Evolutionary conservation across 2,113 vertebrate species (phyloP), one percentile per base, ranked within the genome.

Genomic region (Platycercus adscitus): DNA sequence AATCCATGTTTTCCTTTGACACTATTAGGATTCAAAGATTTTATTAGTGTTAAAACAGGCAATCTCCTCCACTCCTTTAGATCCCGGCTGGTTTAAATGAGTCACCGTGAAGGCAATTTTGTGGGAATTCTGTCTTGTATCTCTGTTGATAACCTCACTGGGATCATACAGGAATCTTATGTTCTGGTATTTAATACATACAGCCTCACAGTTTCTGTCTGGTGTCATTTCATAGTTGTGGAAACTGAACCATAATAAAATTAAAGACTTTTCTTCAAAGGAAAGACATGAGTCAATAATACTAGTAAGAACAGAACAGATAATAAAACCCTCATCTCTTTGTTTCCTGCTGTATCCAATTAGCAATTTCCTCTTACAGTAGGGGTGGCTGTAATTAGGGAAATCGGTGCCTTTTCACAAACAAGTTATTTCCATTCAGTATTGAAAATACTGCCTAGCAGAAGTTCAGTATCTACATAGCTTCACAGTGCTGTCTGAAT

Each of bases 281-380:
- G 17, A 35, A 64, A 82, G 0, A 17, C 86, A 77, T 0, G 50
- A 64, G 73, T 95, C 86, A 94, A 91, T 70, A 76, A 49, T 46
- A 37, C 23, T 29, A 63, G 7, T 46, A 90, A n/a, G 31, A 86
- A 63, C 4, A 33, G 37, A 94, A 28, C 25, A 80, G 28, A 88
- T 33, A 83, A 70, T 73, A 86, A 94, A 88, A 31, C 4, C 39
- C 26, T 80, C 56, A 5, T 43, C 20, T 90, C 26, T 87, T 91
- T 94, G 79, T 93, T 82, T 92, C 88, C 92, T 93, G 90, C 55
- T 81, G 60, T 61, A 93, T 35, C 18, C 43, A 78, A 86, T 96
- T 90, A 93, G 44, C 29, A 60, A 91, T 95, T 91, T 92, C 84
- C 77, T 92, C 56, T 79, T 92, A 89, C 61, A 81, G 60, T 93